Base-by-base conservation (phyloP, 1,140 invertebrate species). In the Aporrectodea caliginosa region DNA sequence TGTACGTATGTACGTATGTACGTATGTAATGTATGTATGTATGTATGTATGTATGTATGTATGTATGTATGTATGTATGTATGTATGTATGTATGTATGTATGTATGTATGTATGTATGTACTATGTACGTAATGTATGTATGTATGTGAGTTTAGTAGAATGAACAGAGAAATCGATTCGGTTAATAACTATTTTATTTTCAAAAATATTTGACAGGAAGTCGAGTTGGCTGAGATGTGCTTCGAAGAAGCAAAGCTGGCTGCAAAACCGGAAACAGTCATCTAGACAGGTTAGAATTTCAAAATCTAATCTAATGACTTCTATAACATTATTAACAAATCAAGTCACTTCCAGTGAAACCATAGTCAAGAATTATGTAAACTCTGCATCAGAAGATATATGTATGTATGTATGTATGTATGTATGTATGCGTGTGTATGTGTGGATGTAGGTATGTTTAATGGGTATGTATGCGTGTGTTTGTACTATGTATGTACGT, bases 381-480 rank as follows among this genome's bases (percentile, higher is more conserved):
- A 6, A 12, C 43, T 6, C 43, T 58, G 22, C 22, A 22, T 6
- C 43, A 12, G 43, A 58, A 58, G 43, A 12, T 12, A 58, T 58
- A 58, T 6, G 6, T 12, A 6, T 6, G 22, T 6, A 58, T 12
- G 22, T 12, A 6, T 58, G 43, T 58, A 58, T 22, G 6, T 22
- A 58, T 6, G 6, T 58, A 12, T 22, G 22, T 6, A 58, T 58
- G 22, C 43, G 22, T 12, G 22, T 58, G 6, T 58, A 97, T 97
- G 73, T 94, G 93, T 84, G 98, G 99, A 89, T 97, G 99, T 85
- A 97, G 99, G 93, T 92, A 92, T 82, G 95, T 98, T 88, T 96
- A 95, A 94, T 98, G 94, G 93, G 89, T 92, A 83, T 95, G 97
- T 75, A 98, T n/a, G n/a, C n/a, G n/a, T n/a, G n/a, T n/a, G n/a